These are phyloP conservation scores for Drosophila kurseongensis DNA, from an alignment of 1,140 invertebrate genomes.

Conservation along the genomic window DNA sequence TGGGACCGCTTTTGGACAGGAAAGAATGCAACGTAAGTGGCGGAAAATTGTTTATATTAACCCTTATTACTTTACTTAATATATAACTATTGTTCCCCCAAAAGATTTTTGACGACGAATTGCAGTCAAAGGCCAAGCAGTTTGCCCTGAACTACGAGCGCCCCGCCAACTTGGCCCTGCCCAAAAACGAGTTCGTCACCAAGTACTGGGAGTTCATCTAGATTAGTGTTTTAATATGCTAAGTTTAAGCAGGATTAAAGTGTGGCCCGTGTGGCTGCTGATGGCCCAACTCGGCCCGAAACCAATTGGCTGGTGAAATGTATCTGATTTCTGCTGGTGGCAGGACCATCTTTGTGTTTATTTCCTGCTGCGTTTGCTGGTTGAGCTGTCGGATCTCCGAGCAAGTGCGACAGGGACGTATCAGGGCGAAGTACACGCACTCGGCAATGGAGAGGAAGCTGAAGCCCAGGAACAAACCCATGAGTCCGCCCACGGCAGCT, in stretches of 20 bases:
- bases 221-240: background rate
- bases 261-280: slow-evolving; percentile 24
- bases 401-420: slow-evolving; percentile 86
- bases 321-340: slow-evolving; percentile 11
- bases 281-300: slow-evolving; percentile 37
- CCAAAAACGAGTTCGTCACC: slow-evolving; percentile 51
- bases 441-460: slow-evolving; percentile 91
- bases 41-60: no score
- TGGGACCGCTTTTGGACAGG: slow-evolving; percentile 87
- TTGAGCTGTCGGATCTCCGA: slow-evolving; percentile 44
- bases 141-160: slow-evolving; percentile 88
- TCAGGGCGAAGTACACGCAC: slow-evolving; percentile 88
- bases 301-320: slow-evolving; percentile 46
- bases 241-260: slow-evolving; percentile 35
- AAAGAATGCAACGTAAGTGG: slow-evolving; percentile 86
- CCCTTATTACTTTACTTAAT: no score
- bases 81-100: slow-evolving; percentile 41
- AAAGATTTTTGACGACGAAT: slow-evolving; percentile 87
- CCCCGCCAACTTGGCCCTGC: slow-evolving; percentile 76
- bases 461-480: slow-evolving; percentile 93
- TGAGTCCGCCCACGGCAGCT: slow-evolving; percentile 91
- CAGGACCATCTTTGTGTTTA: background rate
- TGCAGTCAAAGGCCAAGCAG: slow-evolving; percentile 87
- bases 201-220: slow-evolving; percentile 63
- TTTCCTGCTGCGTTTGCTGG: background rate